phyloP scores from a whole-genome alignment of 1,140 invertebrate species.

The Apocrypta bakeri region DNA sequence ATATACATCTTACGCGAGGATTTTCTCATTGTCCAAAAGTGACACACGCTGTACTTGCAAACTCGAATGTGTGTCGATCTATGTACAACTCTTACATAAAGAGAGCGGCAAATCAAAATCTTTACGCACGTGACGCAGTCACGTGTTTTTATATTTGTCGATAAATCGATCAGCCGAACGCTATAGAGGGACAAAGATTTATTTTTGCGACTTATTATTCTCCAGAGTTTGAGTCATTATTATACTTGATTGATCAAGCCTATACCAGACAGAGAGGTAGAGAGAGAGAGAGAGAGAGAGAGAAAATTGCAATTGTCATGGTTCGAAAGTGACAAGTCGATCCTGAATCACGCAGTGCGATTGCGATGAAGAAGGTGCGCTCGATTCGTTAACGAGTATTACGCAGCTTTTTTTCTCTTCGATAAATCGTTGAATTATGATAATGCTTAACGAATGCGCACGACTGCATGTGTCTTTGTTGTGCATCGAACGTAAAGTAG shows the following conservation, averaged over 20 bases:
- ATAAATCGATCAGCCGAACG: background rate
- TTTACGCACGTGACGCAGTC: background rate
- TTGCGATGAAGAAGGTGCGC: background rate
- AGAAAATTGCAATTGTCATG: too few relatives aligned
- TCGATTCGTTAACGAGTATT: constrained; percentile 7
- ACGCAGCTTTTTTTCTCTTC: constrained; percentile 3
- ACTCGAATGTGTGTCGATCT: background rate
- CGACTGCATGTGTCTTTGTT: too few relatives aligned
- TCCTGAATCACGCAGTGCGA: background rate
- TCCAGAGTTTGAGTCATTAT: background rate
- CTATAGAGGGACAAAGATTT: background rate
- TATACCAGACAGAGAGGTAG: too few relatives aligned
- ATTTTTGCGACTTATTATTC: background rate
- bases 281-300: too few relatives aligned
- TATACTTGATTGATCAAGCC: constrained; percentile 3
- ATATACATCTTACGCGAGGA: too few relatives aligned
- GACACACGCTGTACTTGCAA: background rate
- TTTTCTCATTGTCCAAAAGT: background rate
- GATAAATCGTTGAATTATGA: constrained; percentile 6
- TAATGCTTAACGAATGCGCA: background rate
- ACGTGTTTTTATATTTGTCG: background rate
- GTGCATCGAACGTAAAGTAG: too few relatives aligned
- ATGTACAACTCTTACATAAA: background rate
- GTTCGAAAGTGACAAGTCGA: background rate
- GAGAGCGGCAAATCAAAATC: background rate